Percentiles rank a stretch among this genome's conserved stretches.
Conservation (phyloP, 1,140 invertebrate genomes). For the Drosophila burlai region DNA sequence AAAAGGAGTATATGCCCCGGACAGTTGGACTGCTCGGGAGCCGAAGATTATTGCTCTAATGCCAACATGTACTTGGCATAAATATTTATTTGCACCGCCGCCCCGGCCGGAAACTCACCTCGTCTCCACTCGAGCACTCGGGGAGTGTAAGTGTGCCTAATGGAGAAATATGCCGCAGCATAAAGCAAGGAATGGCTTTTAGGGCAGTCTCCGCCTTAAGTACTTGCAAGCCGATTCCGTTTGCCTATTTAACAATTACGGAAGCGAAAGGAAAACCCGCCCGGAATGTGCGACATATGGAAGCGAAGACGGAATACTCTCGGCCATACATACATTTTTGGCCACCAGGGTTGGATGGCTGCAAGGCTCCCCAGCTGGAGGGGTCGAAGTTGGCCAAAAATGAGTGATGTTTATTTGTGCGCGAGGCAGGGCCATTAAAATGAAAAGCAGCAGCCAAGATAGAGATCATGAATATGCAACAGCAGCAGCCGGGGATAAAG, state of each 20-base stretch:
- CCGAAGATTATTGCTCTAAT: conserved; percentile 56
- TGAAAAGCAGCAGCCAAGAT: conserved; percentile 46
- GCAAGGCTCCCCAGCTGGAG: conserved; percentile 7
- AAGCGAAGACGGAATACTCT: conserved; percentile 30
- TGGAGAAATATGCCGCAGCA: conserved; percentile 55
- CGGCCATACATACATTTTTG: conserved; percentile 56
- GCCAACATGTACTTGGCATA: conserved; percentile 60
- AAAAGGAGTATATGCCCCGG: conserved; percentile 29
- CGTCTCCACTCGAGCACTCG: conserved; percentile 11
- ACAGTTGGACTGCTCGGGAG: conserved; percentile 6
- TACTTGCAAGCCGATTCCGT: conserved; percentile 55
- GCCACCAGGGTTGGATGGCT: neutral
- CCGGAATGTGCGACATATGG: conserved; percentile 54
- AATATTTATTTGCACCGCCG: conserved; percentile 58
- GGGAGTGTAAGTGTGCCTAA: conserved; percentile 48
- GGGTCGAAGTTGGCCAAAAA: conserved; percentile 56
- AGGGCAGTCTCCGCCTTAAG: conserved; percentile 33
- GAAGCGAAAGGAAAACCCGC: conserved; percentile 7
- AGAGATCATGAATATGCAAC: conserved; percentile 77
- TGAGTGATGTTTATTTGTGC: conserved; percentile 73
- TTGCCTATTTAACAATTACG: conserved; percentile 60
- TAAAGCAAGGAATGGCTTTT: conserved; percentile 61
- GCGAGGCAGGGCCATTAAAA: conserved; percentile 58
- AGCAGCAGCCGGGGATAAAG: conserved; percentile 42
- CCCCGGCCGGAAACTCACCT: conserved; percentile 9